Conservation (phyloP, 2,113 vertebrate genomes). For the Myotis brandtii region DNA sequence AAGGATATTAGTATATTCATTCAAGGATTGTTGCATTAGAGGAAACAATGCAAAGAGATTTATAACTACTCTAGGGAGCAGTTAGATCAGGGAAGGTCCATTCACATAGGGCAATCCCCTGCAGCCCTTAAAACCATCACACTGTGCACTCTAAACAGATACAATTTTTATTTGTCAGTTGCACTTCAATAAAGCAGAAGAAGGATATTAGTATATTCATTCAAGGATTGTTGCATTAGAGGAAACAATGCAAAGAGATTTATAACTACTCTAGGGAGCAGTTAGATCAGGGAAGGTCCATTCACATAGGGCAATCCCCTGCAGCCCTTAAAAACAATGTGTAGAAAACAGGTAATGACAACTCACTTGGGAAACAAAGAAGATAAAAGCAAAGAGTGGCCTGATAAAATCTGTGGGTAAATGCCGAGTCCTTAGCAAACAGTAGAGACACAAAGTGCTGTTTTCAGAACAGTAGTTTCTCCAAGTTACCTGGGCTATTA, state of each 20-base stretch:
- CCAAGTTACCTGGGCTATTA: background rate
- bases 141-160: background rate
- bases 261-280: background rate
- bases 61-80: background rate
- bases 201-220: background rate
- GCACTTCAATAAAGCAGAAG: background rate
- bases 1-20: background rate
- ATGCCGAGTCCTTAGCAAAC: background rate
- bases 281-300: background rate
- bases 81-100: background rate
- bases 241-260: background rate
- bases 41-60: background rate
- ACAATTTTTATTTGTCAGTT: background rate
- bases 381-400: background rate
- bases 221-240: background rate
- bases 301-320: background rate
- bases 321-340: background rate
- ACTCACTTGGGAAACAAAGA: conserved; percentile 15
- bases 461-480: background rate
- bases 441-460: background rate
- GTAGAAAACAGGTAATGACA: background rate
- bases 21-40: background rate
- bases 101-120: too few species aligned
- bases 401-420: background rate
- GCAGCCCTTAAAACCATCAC: too few species aligned